A percentile compares a stretch with the other conserved stretches of the same genome.
Conservation (phyloP, 2,888 invertebrate species). For the Acrobasis suavella region DNA sequence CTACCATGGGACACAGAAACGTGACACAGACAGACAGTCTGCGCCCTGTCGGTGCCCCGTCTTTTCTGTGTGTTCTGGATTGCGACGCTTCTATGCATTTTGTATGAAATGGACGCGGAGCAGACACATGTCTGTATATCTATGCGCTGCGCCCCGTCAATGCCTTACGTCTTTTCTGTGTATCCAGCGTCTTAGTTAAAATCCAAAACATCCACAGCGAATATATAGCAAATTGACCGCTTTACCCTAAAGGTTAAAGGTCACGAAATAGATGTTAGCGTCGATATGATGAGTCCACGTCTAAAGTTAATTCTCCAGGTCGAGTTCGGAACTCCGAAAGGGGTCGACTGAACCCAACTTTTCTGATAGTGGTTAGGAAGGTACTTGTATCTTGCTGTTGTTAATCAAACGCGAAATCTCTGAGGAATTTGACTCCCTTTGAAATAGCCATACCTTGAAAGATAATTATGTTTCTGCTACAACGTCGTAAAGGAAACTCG, state of each 20-base stretch:
- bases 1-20: too few species aligned
- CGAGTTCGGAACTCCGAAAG: slow-evolving; percentile 8
- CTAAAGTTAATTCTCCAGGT: not conserved
- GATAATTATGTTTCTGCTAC: not conserved
- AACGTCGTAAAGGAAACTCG: not conserved
- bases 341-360: slow-evolving; percentile 24
- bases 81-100: too few species aligned
- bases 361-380: slow-evolving; percentile 31
- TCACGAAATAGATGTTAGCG: slow-evolving; percentile 8
- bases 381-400: slow-evolving; percentile 24
- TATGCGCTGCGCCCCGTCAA: too few species aligned
- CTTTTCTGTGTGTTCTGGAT: too few species aligned
- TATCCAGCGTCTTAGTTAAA: too few species aligned
- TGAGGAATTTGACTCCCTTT: slow-evolving; percentile 5
- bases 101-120: too few species aligned
- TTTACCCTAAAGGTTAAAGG: not conserved
- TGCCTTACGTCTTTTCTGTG: too few species aligned
- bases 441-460: slow-evolving; percentile 2
- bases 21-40: too few species aligned
- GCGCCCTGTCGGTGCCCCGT: too few species aligned
- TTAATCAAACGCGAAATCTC: slow-evolving; percentile 21
- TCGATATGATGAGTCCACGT: slow-evolving; percentile 10
- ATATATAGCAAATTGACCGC: not conserved
- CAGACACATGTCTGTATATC: too few species aligned
- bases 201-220: too few species aligned